These are phyloP conservation scores for Pangasius larnaudii DNA, from an alignment of 2,797 vertebrate genomes.

Conservation along the genomic window DNA sequence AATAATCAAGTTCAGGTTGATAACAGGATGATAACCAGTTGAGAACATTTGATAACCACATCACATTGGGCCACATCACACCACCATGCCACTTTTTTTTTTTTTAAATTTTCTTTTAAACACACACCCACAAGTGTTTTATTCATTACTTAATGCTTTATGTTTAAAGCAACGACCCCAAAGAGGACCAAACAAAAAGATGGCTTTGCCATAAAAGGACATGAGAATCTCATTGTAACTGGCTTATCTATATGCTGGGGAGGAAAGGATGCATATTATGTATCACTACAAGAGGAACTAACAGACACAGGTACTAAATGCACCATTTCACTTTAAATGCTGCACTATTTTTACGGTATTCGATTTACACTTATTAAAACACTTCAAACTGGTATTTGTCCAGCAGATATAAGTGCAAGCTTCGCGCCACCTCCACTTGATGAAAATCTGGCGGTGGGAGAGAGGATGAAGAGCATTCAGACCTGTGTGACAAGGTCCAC, in stretches of 20 bases:
- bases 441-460: slow-evolving; percentile 77
- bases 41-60: neutral
- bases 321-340: neutral
- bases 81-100: neutral
- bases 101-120: neutral
- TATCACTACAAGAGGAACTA: slow-evolving; percentile 87
- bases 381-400: slow-evolving; percentile 5
- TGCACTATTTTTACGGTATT: neutral
- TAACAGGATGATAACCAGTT: no score
- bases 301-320: slow-evolving; percentile 77
- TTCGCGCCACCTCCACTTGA: slow-evolving; percentile 91
- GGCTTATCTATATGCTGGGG: slow-evolving; percentile 95
- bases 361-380: neutral
- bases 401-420: slow-evolving; percentile 84
- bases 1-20: neutral
- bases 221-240: slow-evolving; percentile 78
- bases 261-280: slow-evolving; percentile 91
- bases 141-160: slow-evolving; percentile 14
- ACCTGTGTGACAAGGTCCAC: slow-evolving; percentile 72
- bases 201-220: slow-evolving; percentile 82
- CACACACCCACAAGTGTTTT: neutral
- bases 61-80: neutral
- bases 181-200: slow-evolving; percentile 63
- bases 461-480: slow-evolving; percentile 81
- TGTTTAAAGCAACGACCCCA: slow-evolving; percentile 58